These are phyloP conservation scores for Piaya cayana DNA, from an alignment of 2,113 vertebrate species.

Conservation along the genomic window DNA sequence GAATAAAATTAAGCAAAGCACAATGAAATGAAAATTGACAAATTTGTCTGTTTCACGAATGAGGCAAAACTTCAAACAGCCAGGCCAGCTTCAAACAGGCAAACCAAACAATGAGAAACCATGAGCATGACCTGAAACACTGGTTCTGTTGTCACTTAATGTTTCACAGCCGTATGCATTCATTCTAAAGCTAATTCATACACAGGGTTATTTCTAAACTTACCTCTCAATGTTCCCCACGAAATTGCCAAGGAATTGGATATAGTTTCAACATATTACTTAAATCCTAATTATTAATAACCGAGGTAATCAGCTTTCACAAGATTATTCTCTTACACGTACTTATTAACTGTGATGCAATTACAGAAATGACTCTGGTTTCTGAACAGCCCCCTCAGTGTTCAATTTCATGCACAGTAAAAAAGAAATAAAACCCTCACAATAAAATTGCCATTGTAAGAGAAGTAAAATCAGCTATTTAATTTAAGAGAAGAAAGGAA, in stretches of 20 bases:
- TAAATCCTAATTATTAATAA: constrained; percentile 53
- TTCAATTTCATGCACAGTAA: not conserved
- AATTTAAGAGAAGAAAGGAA: not conserved
- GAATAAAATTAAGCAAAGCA: not conserved
- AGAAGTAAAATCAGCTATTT: not conserved
- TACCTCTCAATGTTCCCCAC: not conserved
- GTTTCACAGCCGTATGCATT: not conserved
- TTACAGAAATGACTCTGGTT: not conserved
- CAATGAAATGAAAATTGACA: not conserved
- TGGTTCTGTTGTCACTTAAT: not conserved
- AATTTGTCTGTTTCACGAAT: not conserved
- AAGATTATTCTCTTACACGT: not conserved
- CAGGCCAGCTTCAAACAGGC: not conserved
- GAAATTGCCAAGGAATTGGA: not conserved
- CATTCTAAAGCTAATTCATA: not conserved
- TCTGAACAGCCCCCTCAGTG: not conserved
- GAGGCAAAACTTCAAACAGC: not conserved
- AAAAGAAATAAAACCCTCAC: not conserved
- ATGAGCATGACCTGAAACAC: not conserved
- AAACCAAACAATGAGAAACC: not conserved
- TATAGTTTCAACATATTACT: not conserved
- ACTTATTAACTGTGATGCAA: not conserved
- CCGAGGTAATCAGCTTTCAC: not conserved
- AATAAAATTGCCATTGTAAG: not conserved
- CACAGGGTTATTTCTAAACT: not conserved